A percentile compares a stretch with the other conserved stretches of the same genome.
Conservation (phyloP, 2,888 invertebrate species). For the Pheosia tremula region DNA sequence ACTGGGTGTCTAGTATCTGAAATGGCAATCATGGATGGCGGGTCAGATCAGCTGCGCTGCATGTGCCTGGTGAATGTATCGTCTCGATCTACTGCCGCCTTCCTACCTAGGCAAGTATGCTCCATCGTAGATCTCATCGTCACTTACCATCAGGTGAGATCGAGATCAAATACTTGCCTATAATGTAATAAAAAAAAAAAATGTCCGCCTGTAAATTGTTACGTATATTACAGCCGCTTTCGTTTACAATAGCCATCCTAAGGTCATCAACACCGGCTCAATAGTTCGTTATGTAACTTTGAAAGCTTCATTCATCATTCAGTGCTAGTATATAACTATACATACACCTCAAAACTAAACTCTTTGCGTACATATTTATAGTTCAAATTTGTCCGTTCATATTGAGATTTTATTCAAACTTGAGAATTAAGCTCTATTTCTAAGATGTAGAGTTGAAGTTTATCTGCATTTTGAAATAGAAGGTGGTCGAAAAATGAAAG, state of each 20-base stretch:
- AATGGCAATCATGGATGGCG: too few species aligned
- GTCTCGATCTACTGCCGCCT: too few species aligned
- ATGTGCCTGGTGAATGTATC: too few species aligned
- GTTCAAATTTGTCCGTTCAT: background rate
- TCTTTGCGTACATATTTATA: rapidly evolving
- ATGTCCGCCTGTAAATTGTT: constrained; percentile 1
- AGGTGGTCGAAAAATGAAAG: constrained; percentile 60
- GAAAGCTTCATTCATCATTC: constrained; percentile 36
- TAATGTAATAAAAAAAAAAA: background rate
- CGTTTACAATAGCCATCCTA: background rate
- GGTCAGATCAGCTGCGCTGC: too few species aligned
- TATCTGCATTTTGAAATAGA: background rate
- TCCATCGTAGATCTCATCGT: too few species aligned
- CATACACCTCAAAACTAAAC: background rate
- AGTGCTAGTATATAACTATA: constrained; percentile 12
- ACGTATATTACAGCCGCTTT: constrained; percentile 2
- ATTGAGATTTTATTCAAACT: background rate
- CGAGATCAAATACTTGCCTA: too few species aligned
- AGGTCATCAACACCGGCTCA: constrained; percentile 32
- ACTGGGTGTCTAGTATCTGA: too few species aligned
- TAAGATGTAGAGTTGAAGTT: rapidly evolving
- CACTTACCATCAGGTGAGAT: too few species aligned
- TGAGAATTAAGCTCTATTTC: constrained; percentile 8
- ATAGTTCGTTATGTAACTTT: constrained; percentile 35
- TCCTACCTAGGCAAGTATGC: too few species aligned